Evolutionary conservation across 2,797 vertebrate species (phyloP), one percentile per base, ranked within the genome.

Genomic region (Gallirallus australis): DNA sequence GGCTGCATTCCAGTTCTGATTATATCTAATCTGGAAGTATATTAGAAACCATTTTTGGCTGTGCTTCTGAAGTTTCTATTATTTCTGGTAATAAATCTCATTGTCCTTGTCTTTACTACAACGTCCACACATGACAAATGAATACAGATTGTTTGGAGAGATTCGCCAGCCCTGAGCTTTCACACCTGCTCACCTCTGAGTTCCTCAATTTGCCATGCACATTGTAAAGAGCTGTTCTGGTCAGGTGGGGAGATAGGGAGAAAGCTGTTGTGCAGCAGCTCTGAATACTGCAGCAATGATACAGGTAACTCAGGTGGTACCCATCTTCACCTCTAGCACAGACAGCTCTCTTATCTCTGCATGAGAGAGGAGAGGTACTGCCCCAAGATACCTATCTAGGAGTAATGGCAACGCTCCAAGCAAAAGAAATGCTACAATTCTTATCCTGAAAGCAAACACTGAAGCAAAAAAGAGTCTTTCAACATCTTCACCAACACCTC

Each of bases 31-130:
- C 75, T 81, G 31, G 15, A 75, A 91, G 35, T 25, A 19, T 23
- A 71, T 89, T 80, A 76, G 57, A 68, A 92, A 80, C 47, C 47
- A 79, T 42, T 94, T 80, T 59, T 9, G 14, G 64, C 31, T 86
- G 54, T 68, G 52, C 28, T 73, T 77, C 57, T 61, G 61, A 91
- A 79, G 76, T 71, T 88, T 63, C 60, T 79, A 17, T 89, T 89
- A 82, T 54, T 77, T 89, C 71, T 77, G 53, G 56, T 24, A 93
- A 89, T 81, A 89, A 93, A 94, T 89, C 50, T 94, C 63, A 64
- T 71, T 77, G 72, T 79, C 77, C 75, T 93, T 87, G 81, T 73
- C 87, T 83, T 94, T 53, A 30, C 45, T 28, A 39, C 42, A 65
- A 77, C 1, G 3, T 30, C 37, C 31, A 64, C 61, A 20, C 15